Base-by-base conservation (phyloP, 2,113 vertebrate species). In the Coreoperca whiteheadi region DNA sequence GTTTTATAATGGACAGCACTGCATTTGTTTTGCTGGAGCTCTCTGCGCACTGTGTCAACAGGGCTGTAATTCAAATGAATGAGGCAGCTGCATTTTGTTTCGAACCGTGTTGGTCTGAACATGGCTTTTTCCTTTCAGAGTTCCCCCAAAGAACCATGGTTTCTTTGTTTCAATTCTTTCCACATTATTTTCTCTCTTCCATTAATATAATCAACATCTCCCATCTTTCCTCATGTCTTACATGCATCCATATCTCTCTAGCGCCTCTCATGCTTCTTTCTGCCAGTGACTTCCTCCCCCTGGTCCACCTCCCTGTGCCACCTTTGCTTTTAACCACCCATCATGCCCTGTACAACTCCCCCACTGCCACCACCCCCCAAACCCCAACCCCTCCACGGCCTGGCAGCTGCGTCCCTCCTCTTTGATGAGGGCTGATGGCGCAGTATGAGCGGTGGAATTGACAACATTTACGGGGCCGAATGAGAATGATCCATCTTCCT, bases 401-500 rank as follows among this genome's bases (percentile, higher is more conserved):
- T 7, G 37, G 66, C 94, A 93, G 91, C 90, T 91, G 89, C 82
- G 87, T 91, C 88, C 90, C 89, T 64, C 81, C 78, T 71, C 87
- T 88, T 73, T 98, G 97, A 98, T 97, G 96, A 97, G 95, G 96
- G 96, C 96, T 97, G 98, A 98, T 97, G 97, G 97, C 96, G 96
- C 96, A 80, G 97, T 97, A 97, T 97, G 97, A 98, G 97, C 96
- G 97, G 96, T 96, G 96, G 97, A 99, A 99, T 98, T 99, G 98
- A 99, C 98, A 99, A 98, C 98, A 98, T 99, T 99, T 99, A 99
- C 96, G 95, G 97, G 96, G 96, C 97, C 97, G 98, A 99, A 99
- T 99, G 98, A 99, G 98, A 97, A 99, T 99, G 97, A 99, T 99
- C 98, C 98, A 99, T 99, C 98, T 99, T 99, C 97, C 97, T 99